phyloP scores from a whole-genome alignment of 2,113 vertebrate genomes.

The Anser brachyrhynchus region DNA sequence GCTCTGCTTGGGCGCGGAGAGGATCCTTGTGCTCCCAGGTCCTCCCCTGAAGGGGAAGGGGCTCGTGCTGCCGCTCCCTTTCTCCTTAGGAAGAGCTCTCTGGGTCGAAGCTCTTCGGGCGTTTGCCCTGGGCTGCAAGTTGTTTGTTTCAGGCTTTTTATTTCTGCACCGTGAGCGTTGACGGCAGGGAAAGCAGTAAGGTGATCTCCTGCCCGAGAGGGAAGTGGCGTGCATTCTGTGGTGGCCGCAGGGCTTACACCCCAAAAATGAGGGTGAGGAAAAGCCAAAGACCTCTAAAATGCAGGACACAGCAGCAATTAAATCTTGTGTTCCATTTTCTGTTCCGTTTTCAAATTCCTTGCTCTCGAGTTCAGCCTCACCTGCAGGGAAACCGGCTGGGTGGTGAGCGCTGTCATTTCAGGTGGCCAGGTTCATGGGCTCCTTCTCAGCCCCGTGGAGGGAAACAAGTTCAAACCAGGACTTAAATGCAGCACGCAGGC shows the following conservation, averaged over 20 bases:
- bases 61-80: background rate
- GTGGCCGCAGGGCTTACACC: background rate
- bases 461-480: rapidly evolving
- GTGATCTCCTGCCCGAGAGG: background rate
- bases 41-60: background rate
- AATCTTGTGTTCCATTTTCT: rapidly evolving
- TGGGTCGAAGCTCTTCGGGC: background rate
- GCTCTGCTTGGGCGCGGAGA: background rate
- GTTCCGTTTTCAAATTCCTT: too few species aligned
- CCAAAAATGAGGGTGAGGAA: background rate
- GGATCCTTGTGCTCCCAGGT: background rate
- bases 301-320: background rate
- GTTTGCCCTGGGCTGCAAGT: background rate
- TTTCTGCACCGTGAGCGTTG: rapidly evolving
- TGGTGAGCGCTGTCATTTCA: rapidly evolving
- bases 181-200: background rate
- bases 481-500: background rate
- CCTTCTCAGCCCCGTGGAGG: rapidly evolving
- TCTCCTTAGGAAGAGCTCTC: background rate
- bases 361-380: too few species aligned
- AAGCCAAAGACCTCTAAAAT: background rate
- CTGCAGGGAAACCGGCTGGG: background rate
- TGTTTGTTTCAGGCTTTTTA: too few species aligned
- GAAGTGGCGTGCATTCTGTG: background rate
- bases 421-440: background rate